These are phyloP conservation scores for Agrochola lychnidis DNA, from an alignment of 2,888 invertebrate genomes.

Conservation along the genomic window DNA sequence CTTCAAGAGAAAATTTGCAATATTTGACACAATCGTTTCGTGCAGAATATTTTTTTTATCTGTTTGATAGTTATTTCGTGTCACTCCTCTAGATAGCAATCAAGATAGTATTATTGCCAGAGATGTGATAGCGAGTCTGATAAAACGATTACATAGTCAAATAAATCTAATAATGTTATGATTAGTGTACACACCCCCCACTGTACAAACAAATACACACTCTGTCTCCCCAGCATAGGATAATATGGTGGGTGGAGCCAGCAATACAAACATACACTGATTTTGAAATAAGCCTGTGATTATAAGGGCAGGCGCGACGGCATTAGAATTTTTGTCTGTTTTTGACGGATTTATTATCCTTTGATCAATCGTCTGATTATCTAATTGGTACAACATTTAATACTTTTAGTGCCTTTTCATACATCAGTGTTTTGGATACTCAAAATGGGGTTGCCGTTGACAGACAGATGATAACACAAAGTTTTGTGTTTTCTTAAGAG, in stretches of 20 bases:
- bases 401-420: too few species aligned
- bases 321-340: too few species aligned
- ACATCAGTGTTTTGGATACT: not conserved
- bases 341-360: not conserved
- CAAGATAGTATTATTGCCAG: conserved; percentile 25
- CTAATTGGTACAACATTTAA: too few species aligned
- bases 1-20: not conserved
- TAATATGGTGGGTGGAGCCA: not conserved
- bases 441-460: not conserved
- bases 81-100: conserved; percentile 28
- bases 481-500: not conserved
- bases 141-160: conserved; percentile 20
- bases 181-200: conserved; percentile 5
- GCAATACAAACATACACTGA: conserved; percentile 18
- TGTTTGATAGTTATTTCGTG: conserved; percentile 15
- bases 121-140: conserved; percentile 21
- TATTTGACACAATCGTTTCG: not conserved
- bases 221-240: not conserved
- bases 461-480: not conserved
- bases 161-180: conserved; percentile 28
- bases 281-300: conserved; percentile 22
- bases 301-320: too few species aligned
- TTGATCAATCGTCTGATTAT: not conserved
- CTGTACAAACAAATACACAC: conserved; percentile 3
- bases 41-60: conserved; percentile 23